Base-by-base conservation (phyloP, 2,113 vertebrate genomes). In the Pteruthius melanotis region DNA sequence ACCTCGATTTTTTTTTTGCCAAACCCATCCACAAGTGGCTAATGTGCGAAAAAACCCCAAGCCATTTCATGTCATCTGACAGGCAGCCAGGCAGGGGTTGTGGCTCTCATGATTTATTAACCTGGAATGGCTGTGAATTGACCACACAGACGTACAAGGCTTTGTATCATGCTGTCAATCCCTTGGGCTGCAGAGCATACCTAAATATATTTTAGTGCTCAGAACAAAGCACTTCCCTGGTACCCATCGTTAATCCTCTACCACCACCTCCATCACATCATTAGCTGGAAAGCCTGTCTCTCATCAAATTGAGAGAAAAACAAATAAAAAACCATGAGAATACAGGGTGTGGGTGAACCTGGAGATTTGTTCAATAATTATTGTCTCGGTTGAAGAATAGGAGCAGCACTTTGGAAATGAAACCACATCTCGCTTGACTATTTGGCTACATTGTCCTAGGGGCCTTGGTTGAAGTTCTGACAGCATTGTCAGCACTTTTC, bases 381-480 rank as follows among this genome's bases (percentile, higher is more conserved):
- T 95, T 66, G 31, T 83, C 79, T 93, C 40, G 19, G 39, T 13
- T 70, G 88, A 93, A 80, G 71, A 90, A 95, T 3, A 81, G 56
- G 39, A 94, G 68, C 26, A 71, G 47, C 61, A 59, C 61, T 65
- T 92, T 56, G 83, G 83, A 87, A 91, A 44, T 52, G 72, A 94
- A 94, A 80, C 86, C 47, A 40, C 61, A 82, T 83, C 86, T 95
- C 8, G 1, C 83, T 90, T 79, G 80, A 89, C 69, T 93, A 66
- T 95, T 89, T 86, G 80, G 74, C 76, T 89, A 70, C 30, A 35
- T 84, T 96, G 90, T 93, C 81, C 79, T 74, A 86, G 75, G 87
- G 83, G 57, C 92, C 75, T 91, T 70, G 63, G 69, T 90, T 96
- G 82, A 93, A 94, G 88, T 94, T 95, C 94, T 88, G 75, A 95